Evolutionary conservation across 2,113 vertebrate species (phyloP), one percentile per base, ranked within the genome.

Genomic region (Morone saxatilis): DNA sequence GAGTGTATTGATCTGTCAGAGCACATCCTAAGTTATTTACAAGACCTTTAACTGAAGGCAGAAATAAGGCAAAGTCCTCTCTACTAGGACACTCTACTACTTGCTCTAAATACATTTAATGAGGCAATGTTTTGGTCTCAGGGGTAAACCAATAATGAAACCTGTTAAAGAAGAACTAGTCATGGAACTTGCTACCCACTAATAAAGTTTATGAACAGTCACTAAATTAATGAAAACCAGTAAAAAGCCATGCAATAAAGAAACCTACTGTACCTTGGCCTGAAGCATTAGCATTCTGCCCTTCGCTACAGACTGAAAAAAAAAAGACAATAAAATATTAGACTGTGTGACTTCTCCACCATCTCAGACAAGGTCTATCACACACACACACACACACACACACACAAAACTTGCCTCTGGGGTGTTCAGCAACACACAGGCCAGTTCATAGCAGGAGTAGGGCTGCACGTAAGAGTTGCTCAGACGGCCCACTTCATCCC

Each of bases 391-490:
- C 48, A 25, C 60, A 50, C 38, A n/a, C 6, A 74, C 4, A 40
- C 6, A 69, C n/a, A 71, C 1, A 54, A 47, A 12, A 80, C 80
- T 94, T 94, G 95, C 97, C 97, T 97, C 97, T 86, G 97, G 95
- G 81, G 90, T 95, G 86, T 96, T 96, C 65, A 98, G 86, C 0
- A 99, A 92, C 76, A 98, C 95, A 88, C 98, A 98, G 84, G 94
- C 97, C 78, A 98, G 96, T 82, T 99, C 97, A 89, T 99, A 98
- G 92, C 96, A 98, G 67, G 98, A 96, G 80, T 98, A 99, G 0
- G 97, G 98, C 94, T 97, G 98, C 65, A 98, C 85, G 0, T 98
- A 98, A 0, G 96, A 95, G 91, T 98, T 98, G 92, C 94, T 96
- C 22, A 97, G 96, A 81, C 94, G 94, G 45, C 97, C 96, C 65